These are phyloP conservation scores for Tokudaia muenninki DNA, from an alignment of 2,797 vertebrate species.

Conservation along the genomic window DNA sequence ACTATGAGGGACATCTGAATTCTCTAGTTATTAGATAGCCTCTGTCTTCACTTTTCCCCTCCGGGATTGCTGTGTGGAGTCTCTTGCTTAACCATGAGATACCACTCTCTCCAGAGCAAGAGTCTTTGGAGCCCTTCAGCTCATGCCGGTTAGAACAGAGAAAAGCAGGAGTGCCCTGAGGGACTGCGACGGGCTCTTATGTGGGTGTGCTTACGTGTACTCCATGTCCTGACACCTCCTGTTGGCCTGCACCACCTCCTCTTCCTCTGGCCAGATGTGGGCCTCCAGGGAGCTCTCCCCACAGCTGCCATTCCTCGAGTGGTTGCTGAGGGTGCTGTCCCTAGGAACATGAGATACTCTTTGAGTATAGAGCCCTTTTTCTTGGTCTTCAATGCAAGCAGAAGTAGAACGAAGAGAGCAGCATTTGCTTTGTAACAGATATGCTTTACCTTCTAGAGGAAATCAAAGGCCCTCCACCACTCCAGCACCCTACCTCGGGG, in stretches of 20 bases:
- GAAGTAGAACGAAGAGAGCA: neutral
- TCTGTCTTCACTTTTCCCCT: neutral
- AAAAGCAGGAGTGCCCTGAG: neutral
- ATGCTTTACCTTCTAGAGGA: neutral
- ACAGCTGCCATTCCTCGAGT: conserved; percentile 92
- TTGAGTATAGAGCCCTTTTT: neutral
- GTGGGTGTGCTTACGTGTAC: conserved; percentile 88
- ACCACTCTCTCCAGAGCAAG: neutral
- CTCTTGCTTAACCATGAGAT: neutral
- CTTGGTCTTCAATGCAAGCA: neutral
- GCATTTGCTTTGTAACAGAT: neutral
- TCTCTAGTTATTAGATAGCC: neutral
- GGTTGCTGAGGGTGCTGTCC: conserved; percentile 89
- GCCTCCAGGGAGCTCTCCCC: conserved; percentile 89
- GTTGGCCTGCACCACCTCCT: conserved; percentile 90
- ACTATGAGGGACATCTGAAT: neutral
- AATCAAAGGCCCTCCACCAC: neutral
- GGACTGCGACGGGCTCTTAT: too few relatives aligned
- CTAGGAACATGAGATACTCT: conserved; percentile 81
- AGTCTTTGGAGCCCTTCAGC: neutral
- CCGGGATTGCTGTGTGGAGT: neutral
- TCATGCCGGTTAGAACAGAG: neutral
- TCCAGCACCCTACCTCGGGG: neutral
- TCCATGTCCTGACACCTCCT: conserved; percentile 93
- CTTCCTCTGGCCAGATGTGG: conserved; percentile 91